Conservation (phyloP, 2,113 vertebrate genomes). For the Harpagus bidentatus region DNA sequence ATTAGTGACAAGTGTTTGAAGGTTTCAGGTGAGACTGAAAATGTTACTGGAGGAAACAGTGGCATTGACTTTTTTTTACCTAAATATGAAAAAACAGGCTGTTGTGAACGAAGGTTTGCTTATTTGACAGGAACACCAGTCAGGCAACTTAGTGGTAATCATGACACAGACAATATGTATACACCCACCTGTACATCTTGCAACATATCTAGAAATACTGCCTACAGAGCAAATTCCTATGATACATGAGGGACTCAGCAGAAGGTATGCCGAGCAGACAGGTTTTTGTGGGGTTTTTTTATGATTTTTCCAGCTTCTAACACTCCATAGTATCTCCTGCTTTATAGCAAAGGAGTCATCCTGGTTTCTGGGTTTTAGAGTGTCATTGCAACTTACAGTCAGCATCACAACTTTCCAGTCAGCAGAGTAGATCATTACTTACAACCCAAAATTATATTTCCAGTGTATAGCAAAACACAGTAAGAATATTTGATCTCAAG, state of each 20-base stretch:
- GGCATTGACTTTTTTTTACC: neutral
- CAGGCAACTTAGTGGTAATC: neutral
- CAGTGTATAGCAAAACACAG: neutral
- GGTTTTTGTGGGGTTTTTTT: neutral
- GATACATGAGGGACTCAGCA: neutral
- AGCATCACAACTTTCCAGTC: neutral
- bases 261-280: neutral
- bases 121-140: neutral
- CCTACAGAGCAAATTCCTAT: neutral
- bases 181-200: constrained; percentile 12
- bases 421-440: neutral
- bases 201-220: neutral
- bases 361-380: neutral
- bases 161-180: neutral
- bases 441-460: neutral
- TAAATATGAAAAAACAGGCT: neutral
- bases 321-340: neutral
- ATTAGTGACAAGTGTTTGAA: neutral
- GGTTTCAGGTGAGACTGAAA: neutral
- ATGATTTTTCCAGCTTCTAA: neutral
- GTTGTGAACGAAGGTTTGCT: neutral
- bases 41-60: neutral
- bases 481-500: neutral
- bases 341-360: neutral
- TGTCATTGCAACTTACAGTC: neutral